A percentile compares a stretch with the other conserved stretches of the same genome.
Evolutionary conservation across 2,113 vertebrate species (phyloP).

Genomic region (Dromiciops gliroides): DNA sequence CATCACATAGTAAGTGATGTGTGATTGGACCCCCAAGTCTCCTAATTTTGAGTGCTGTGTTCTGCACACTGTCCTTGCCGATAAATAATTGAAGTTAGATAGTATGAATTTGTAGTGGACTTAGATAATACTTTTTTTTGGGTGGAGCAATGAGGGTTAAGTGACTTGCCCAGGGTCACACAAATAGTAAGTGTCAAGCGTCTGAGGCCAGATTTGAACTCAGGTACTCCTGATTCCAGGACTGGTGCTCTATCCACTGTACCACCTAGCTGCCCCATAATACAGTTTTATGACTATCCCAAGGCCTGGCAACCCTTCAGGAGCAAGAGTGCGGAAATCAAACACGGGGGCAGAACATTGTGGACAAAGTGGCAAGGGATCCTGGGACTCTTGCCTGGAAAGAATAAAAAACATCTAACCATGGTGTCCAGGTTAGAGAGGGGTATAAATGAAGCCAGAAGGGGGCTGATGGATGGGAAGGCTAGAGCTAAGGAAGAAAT

Average conservation of each 20-base stretch:
- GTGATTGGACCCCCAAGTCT: neutral
- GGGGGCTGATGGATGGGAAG: neutral
- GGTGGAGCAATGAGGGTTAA: too few relatives aligned
- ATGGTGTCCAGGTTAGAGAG: neutral
- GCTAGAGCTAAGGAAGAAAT: neutral
- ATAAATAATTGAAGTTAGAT: neutral
- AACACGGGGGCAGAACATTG: neutral
- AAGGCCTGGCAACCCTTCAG: neutral
- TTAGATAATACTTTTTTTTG: too few relatives aligned
- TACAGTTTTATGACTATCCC: neutral
- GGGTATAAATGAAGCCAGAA: neutral
- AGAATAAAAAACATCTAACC: neutral
- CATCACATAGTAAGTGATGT: neutral
- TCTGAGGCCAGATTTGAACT: too few relatives aligned
- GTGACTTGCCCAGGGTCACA: too few relatives aligned
- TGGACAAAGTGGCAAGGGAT: neutral
- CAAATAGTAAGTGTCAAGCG: too few relatives aligned
- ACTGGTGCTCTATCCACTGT: too few relatives aligned
- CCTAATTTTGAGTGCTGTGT: neutral
- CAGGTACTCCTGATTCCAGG: too few relatives aligned
- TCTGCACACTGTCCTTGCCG: neutral
- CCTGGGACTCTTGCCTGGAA: neutral
- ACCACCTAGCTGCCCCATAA: too few relatives aligned
- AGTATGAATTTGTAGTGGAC: neutral
- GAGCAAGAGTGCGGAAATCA: neutral